Evolutionary conservation across 2,113 vertebrate genomes (phyloP).

Genomic region (Chrysemys picta): DNA sequence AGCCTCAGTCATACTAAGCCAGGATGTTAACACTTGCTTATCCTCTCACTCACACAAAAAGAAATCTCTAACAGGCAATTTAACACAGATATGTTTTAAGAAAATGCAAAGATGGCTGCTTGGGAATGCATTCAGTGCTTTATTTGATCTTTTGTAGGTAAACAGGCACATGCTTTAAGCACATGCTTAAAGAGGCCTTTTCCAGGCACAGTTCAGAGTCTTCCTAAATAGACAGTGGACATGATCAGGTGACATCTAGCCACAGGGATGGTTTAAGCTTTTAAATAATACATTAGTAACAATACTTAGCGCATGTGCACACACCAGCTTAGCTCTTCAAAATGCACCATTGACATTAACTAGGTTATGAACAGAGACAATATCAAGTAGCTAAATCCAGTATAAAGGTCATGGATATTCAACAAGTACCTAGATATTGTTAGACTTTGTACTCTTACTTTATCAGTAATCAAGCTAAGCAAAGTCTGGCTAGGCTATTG

Average conservation of each 20-base stretch:
- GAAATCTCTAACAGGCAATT: background rate
- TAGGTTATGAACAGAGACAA: background rate
- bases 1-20: background rate
- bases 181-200: background rate
- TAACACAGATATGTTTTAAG: background rate
- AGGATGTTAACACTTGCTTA: background rate
- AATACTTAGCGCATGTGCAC: background rate
- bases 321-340: background rate
- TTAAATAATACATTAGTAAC: fast-evolving
- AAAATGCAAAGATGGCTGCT: background rate
- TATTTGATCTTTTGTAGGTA: background rate
- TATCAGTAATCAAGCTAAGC: background rate
- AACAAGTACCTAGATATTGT: background rate
- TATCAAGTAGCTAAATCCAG: background rate
- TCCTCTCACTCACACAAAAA: background rate
- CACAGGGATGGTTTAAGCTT: background rate
- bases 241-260: background rate
- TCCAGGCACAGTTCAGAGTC: background rate
- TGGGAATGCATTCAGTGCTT: background rate
- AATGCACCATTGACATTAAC: background rate
- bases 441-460: background rate
- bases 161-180: background rate
- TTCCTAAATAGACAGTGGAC: background rate
- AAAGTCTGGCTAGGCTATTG: background rate
- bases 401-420: background rate